A percentile compares a stretch with the other conserved stretches of the same genome.
These are phyloP conservation scores for Crotalus tigris DNA, from an alignment of 2,113 vertebrate species.

Conservation along the genomic window DNA sequence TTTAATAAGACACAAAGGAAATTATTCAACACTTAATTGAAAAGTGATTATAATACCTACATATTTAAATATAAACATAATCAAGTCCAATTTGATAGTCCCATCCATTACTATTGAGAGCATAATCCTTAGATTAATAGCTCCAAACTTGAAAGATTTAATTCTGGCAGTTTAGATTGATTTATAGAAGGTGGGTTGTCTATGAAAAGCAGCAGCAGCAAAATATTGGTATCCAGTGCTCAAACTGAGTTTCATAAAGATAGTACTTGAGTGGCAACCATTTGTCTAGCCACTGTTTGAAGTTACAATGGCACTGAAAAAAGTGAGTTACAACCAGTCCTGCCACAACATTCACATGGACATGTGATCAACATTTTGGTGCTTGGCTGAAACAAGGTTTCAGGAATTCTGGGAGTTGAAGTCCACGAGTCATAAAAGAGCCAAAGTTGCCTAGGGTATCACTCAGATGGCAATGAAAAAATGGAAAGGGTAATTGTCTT, in stretches of 20 bases:
- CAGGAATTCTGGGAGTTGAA: no score
- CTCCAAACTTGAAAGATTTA: not conserved
- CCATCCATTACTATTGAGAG: not conserved
- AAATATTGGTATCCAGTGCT: not conserved
- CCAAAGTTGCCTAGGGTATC: accelerated
- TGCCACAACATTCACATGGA: no score
- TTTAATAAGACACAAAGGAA: not conserved
- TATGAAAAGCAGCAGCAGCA: not conserved
- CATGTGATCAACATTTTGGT: no score
- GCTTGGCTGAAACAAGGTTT: no score
- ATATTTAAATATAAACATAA: not conserved
- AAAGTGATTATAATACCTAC: not conserved
- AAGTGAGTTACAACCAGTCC: no score
- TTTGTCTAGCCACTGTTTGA: no score
- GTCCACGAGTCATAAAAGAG: no score
- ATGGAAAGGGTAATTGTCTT: not conserved
- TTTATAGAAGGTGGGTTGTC: not conserved
- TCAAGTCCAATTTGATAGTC: not conserved
- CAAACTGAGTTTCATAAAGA: not conserved
- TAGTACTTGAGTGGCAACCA: no score
- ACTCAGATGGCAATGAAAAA: not conserved
- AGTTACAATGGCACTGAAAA: no score
- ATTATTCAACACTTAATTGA: not conserved
- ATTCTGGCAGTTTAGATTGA: not conserved
- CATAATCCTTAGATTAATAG: not conserved